Conservation (phyloP, 2,797 vertebrate genomes). For the Poeciliopsis presidionis region DNA sequence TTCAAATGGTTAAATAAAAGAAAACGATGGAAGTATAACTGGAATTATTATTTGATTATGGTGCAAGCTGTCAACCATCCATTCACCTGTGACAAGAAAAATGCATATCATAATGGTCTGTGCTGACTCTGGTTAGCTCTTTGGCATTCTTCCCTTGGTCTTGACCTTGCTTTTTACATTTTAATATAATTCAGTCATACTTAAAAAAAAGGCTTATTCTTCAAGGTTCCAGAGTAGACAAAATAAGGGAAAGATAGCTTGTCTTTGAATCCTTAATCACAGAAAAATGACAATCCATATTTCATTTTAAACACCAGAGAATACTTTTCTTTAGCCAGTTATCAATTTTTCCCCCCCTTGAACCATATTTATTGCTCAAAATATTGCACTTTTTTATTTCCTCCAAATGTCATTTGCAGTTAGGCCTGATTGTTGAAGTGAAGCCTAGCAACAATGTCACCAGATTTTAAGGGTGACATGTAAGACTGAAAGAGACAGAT, state of each 20-base stretch:
- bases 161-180: not conserved
- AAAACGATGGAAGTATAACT: not conserved
- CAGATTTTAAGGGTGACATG: conserved; percentile 15
- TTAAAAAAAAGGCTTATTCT: not conserved
- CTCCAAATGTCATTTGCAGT: conserved; percentile 16
- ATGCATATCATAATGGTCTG: not conserved
- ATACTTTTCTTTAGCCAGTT: not conserved
- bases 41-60: not conserved
- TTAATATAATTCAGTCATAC: not conserved
- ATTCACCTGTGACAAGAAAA: conserved; percentile 1
- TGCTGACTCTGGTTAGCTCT: not conserved
- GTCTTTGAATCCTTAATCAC: not conserved
- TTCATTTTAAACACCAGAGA: not conserved
- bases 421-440: conserved; percentile 1
- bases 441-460: conserved; percentile 15
- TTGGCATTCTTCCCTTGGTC: not conserved
- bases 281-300: not conserved
- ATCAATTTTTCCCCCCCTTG: not conserved
- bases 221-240: not conserved
- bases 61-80: not conserved
- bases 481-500: conserved; percentile 29
- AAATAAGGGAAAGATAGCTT: not conserved
- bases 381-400: conserved; percentile 17
- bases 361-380: conserved; percentile 4
- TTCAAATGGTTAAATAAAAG: conserved; percentile 8